These are phyloP conservation scores for Littorina saxatilis DNA, from an alignment of 1,140 invertebrate genomes.

Conservation along the genomic window DNA sequence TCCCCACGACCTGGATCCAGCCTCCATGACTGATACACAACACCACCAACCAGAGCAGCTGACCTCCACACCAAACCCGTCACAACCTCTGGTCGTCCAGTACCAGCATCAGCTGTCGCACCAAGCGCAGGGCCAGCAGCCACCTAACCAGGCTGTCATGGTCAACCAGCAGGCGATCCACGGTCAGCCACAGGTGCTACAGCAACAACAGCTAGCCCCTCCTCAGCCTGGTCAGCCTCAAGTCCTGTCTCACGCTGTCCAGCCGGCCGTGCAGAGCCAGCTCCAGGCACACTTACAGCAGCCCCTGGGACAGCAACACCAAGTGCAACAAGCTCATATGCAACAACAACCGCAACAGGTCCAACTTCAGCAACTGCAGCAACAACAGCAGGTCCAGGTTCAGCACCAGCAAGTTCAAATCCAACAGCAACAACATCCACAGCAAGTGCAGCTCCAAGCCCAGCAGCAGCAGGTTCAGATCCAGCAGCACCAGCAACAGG, in stretches of 20 bases:
- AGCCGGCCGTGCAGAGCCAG: background rate
- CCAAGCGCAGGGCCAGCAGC: slow-evolving; percentile 15
- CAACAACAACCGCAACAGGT: background rate
- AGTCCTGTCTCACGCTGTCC: background rate
- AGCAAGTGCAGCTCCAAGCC: slow-evolving; percentile 39
- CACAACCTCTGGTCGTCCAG: background rate
- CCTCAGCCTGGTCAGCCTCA: background rate
- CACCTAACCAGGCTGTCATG: slow-evolving; percentile 4
- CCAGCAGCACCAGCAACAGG: slow-evolving; percentile 35
- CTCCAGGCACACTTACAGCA: slow-evolving; percentile 3
- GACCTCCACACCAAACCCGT: background rate
- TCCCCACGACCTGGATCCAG: background rate
- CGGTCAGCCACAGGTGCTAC: background rate
- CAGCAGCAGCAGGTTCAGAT: slow-evolving; percentile 3
- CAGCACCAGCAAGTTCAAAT: background rate
- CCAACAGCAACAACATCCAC: background rate
- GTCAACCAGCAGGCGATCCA: background rate
- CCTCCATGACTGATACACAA: slow-evolving; percentile 12
- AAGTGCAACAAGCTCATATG: slow-evolving; percentile 33
- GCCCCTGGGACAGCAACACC: slow-evolving; percentile 21
- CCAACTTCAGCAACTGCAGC: slow-evolving; percentile 20
- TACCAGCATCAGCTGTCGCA: background rate
- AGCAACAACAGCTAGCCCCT: background rate
- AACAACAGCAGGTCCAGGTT: slow-evolving; percentile 12
- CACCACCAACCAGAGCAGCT: background rate